Conservation (phyloP, 2,113 vertebrate genomes). For the Trematocara variabile region DNA sequence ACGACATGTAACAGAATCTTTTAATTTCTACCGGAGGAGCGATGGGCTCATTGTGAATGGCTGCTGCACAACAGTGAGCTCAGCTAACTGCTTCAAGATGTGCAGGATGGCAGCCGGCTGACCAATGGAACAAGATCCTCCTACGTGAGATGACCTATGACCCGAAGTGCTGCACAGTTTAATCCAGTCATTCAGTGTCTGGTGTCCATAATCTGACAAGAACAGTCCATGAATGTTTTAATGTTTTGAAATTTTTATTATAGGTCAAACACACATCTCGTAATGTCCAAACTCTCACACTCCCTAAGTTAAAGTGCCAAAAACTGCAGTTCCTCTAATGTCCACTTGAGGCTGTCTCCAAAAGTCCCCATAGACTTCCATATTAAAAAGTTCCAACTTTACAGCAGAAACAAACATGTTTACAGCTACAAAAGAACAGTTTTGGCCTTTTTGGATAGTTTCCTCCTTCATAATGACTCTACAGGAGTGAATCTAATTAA, state of each 20-base stretch:
- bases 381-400: not conserved
- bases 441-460: not conserved
- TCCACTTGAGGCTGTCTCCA: not conserved
- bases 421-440: not conserved
- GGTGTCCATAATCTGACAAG: not conserved
- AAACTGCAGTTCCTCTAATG: not conserved
- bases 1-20: not conserved
- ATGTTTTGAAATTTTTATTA: not conserved
- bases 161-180: not conserved
- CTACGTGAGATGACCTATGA: not conserved
- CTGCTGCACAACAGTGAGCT: conserved; percentile 1
- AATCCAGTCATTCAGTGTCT: not conserved
- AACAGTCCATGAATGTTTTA: not conserved
- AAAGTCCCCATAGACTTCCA: not conserved
- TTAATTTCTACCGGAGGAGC: conserved; percentile 12
- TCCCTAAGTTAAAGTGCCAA: not conserved
- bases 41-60: not conserved
- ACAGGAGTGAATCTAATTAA: not conserved
- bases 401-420: not conserved
- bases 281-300: not conserved
- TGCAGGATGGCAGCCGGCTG: not conserved
- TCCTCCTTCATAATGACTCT: not conserved
- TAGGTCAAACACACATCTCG: not conserved
- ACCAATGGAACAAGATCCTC: not conserved
- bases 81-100: conserved; percentile 32